Base-by-base conservation (phyloP, 2,113 vertebrate species). In the Cygnus buccinator region DNA sequence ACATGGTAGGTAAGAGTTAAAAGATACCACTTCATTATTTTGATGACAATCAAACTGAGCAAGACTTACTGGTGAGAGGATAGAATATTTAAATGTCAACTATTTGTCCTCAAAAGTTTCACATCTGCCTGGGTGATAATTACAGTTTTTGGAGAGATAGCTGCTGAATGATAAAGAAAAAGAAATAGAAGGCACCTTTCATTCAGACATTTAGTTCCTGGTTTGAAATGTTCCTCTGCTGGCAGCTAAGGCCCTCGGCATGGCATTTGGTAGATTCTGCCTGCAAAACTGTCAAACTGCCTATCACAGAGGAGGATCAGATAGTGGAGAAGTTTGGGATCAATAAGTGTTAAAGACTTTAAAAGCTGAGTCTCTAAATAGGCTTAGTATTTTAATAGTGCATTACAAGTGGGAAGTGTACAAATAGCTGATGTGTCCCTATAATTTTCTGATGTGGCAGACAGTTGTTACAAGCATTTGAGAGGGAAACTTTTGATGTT, bases 91-190 rank as follows among this genome's bases (percentile, higher is more conserved):
- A 77, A 90, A 70, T 84, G 25, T 61, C 57, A 81, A 2, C 85
- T 87, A 81, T 80, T 66, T 80, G 43, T 93, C 84, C 75, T 58
- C 54, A 87, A 63, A 66, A n/a, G 68, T 95, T 82, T 95, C 68
- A 95, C 33, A 67, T 78, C 61, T 83, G 50, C 66, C 91, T 75
- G 52, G 76, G 11, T 78, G 74, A 88, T 67, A 84, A 79, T 93
- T 90, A 79, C 17, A 92, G 33, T 43, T 92, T 8, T 75, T 88
- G 89, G 91, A 97, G 90, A 93, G 57, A 83, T 75, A 78, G 71
- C 33, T 94, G 84, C 65, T 92, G 92, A 96, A 94, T 86, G 58
- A 95, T 94, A 67, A 85, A 95, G 88, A 95, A 95, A 92, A 95
- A 10, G 21, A 86, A 88, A 46, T 94, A 96, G 78, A 73, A 63